Percentiles rank a stretch among this genome's conserved stretches.
phyloP scores from a whole-genome alignment of 2,113 vertebrate genomes.

The Pseudopodoces humilis region DNA sequence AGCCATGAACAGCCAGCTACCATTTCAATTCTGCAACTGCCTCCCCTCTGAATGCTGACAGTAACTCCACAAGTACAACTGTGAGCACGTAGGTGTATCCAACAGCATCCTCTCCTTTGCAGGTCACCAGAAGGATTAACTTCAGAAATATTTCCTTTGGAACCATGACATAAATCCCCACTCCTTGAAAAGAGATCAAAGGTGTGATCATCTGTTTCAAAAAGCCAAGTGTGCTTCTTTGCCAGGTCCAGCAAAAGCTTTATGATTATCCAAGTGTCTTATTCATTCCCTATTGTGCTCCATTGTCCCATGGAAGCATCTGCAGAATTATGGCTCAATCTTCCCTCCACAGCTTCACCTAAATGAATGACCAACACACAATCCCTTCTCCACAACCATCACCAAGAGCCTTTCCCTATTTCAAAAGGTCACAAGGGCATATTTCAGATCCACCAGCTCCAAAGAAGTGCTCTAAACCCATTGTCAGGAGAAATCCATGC shows the following conservation, averaged over 20 bases:
- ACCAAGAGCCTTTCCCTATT: not conserved
- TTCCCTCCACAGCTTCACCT: not conserved
- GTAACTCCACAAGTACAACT: not conserved
- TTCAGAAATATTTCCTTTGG: not conserved
- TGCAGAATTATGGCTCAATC: not conserved
- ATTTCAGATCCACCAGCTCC: not conserved
- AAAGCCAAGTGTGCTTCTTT: not conserved
- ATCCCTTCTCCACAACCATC: not conserved
- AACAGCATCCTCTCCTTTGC: not conserved
- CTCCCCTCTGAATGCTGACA: not conserved
- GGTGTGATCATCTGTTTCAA: not conserved
- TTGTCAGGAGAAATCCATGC: not conserved
- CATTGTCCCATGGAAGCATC: not conserved
- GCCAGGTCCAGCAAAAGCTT: not conserved
- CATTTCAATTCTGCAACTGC: not conserved
- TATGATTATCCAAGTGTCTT: not conserved
- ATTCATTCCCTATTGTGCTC: not conserved
- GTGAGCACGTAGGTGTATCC: rapidly evolving
- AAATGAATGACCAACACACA: not conserved
- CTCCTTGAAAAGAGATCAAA: constrained; percentile 2
- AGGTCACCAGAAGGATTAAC: not conserved
- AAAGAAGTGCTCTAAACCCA: not conserved
- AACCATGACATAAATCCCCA: not conserved
- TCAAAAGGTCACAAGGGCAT: not conserved
- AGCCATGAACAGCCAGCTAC: not conserved